Evolutionary conservation across 30 jellyfish, hydroid and myxozoan species (phyloP), one percentile per base, ranked within the genome.

Genomic region (Pelagia noctiluca): DNA sequence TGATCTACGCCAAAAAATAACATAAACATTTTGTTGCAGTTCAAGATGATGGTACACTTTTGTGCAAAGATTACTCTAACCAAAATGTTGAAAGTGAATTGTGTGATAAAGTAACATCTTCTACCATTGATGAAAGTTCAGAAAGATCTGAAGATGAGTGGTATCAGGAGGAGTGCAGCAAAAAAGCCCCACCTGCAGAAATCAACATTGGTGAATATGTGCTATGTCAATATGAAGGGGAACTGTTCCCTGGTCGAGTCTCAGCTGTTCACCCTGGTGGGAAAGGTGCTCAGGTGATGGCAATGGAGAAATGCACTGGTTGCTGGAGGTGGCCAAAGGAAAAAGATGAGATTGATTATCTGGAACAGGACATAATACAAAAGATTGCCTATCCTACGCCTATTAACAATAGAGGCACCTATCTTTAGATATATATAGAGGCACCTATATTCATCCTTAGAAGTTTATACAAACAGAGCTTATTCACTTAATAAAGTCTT

Each of bases 281-380:
- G n/a, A 65, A 63, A 3, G 88, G 88, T 5, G 73, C 63, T 26
- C 34, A 24, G 33, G 79, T 69, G 26, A 32, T n/a, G 50, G 88
- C 67, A 46, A 71, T 82, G 93, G 35, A 82, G 46, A 82, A 50
- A 25, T 82, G 90, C 50, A 63, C 83, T 19, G 93, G 90, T 67
- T 80, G 80, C 7, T 82, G 89, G 93, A 36, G 48, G 11, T 82
- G 78, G 78, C 93, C 88, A 37, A 50, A 82, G 53, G 31, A 29
- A 30, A 50, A 82, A 4, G 88, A 82, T 52, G 67, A 30, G 34
- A 82, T 82, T 18, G 89, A 69, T 75, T 82, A 82, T 30, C 22
- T 35, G 76, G 63, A 34, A 33, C 62, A 71, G 21, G 83, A 82
- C 61, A 70, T 82, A 8, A 49, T 69, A 22, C 90, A 70, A 23